phyloP scores from a whole-genome alignment of 1,140 invertebrate species.

The Leptinotarsa undecemlineata region DNA sequence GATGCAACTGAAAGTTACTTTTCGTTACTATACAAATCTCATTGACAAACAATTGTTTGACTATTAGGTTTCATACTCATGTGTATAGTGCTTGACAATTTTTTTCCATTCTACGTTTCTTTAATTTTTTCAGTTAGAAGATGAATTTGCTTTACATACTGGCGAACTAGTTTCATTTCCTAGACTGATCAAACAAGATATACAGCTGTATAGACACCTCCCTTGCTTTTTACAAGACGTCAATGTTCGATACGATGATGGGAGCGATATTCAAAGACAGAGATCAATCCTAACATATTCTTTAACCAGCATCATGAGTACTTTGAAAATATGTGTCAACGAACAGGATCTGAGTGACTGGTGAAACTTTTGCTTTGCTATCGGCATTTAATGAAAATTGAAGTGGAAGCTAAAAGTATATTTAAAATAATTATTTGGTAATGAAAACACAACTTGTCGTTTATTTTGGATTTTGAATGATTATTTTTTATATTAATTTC shows the following conservation, averaged over 20 bases:
- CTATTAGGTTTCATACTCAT: too few species aligned
- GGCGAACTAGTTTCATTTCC: slow-evolving; percentile 28
- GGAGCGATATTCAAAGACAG: slow-evolving; percentile 20
- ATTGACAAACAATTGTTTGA: too few species aligned
- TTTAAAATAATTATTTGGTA: too few species aligned
- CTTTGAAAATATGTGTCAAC: neutral
- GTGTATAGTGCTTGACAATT: too few species aligned
- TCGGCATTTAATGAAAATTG: neutral
- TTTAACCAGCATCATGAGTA: neutral
- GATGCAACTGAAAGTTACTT: too few species aligned
- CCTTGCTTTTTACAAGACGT: slow-evolving; percentile 33
- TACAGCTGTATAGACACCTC: slow-evolving; percentile 27
- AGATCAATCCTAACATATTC: slow-evolving; percentile 31
- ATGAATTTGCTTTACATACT: slow-evolving; percentile 9
- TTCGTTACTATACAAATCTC: too few species aligned
- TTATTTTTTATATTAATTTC: too few species aligned
- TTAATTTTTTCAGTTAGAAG: neutral
- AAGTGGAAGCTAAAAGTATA: too few species aligned
- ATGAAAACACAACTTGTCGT: too few species aligned
- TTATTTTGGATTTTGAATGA: too few species aligned
- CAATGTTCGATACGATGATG: slow-evolving; percentile 25
- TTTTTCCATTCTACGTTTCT: too few species aligned
- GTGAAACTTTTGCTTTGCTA: neutral
- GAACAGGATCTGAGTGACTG: slow-evolving; percentile 6
- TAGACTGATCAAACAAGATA: slow-evolving; percentile 28